Base-by-base conservation (phyloP, 2,888 invertebrate genomes). In the Prosopocoilus inquinatus region DNA sequence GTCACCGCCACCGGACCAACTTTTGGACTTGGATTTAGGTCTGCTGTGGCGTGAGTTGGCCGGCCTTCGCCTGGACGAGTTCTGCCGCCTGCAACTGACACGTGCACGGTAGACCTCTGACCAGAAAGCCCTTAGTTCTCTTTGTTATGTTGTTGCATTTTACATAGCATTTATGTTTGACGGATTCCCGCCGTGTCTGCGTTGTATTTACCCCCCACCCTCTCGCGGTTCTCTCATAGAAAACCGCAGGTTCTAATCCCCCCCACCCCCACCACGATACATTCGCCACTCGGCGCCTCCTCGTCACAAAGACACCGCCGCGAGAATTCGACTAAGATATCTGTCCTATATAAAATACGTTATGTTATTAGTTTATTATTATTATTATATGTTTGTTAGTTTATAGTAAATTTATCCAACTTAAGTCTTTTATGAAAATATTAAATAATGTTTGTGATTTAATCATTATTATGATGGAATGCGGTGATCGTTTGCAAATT, bases 91-190 rank as follows among this genome's bases (percentile, higher is more conserved):
- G 63, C 77, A 77, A 67, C 69, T 77, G 63, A 76, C 76, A 33
- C 70, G 76, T 62, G 74, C 75, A 53, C 76, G 77, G 71, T 77
- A 76, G 70, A 69, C 66, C 60, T 53, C 55, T 32, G 20, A 28
- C 20, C 20, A 28, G 20, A 28, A 28, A 28, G 20, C 20, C 20
- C 59, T 65, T 68, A 72, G 71, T 72, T 73, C 71, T 69, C 67
- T 74, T 74, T 75, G 73, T 75, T 74, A 75, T 74, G 73, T 75
- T 77, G 74, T 76, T 77, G 74, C 75, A 74, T 76, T 76, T 76
- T 73, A 70, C 67, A 67, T 65, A 66, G 72, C 72, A 73, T 70
- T 72, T 75, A 71, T 63, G 57, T 58, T 53, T 38, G 57, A 46
- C 50, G 52, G 32, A 36, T 50, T 55, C 55, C 46, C 55, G 50